Percentiles rank a stretch among this genome's conserved stretches.
These are phyloP conservation scores for Argyrosomus regius DNA, from an alignment of 2,797 vertebrate species.

Conservation along the genomic window DNA sequence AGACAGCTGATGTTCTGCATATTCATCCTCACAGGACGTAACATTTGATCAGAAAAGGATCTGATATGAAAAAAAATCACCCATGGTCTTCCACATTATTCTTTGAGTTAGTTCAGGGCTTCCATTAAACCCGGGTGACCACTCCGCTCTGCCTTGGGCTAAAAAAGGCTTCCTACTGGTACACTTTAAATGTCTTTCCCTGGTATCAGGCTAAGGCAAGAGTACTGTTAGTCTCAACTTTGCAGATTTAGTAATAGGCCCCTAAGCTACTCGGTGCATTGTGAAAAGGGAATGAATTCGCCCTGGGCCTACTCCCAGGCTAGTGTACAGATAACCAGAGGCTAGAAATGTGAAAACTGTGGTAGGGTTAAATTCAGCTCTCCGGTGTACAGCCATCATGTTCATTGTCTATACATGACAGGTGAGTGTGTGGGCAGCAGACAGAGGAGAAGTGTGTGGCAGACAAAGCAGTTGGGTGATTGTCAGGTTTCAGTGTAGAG, in stretches of 20 bases:
- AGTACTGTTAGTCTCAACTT: background rate
- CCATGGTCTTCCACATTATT: background rate
- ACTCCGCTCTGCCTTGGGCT: conserved; percentile 29
- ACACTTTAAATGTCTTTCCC: conserved; percentile 25
- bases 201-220: background rate
- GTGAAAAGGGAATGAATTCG: conserved; percentile 19
- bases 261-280: conserved; percentile 15
- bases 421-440: conserved; percentile 42
- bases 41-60: conserved; percentile 17
- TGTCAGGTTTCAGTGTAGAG: conserved; percentile 19
- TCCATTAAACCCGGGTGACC: conserved; percentile 24
- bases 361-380: conserved; percentile 21
- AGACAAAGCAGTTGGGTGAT: background rate
- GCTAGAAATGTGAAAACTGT: conserved; percentile 3
- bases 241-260: conserved; percentile 40
- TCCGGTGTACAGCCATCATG: conserved; percentile 26
- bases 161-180: conserved; percentile 19
- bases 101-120: conserved; percentile 10
- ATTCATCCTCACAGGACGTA: background rate
- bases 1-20: conserved; percentile 5
- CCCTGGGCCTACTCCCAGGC: conserved; percentile 22
- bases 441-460: conserved; percentile 12
- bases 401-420: conserved; percentile 48
- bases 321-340: conserved; percentile 24
- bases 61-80: conserved; percentile 11